These are phyloP conservation scores for Perizoma flavofasciatum DNA, from an alignment of 2,888 invertebrate species.

Conservation along the genomic window DNA sequence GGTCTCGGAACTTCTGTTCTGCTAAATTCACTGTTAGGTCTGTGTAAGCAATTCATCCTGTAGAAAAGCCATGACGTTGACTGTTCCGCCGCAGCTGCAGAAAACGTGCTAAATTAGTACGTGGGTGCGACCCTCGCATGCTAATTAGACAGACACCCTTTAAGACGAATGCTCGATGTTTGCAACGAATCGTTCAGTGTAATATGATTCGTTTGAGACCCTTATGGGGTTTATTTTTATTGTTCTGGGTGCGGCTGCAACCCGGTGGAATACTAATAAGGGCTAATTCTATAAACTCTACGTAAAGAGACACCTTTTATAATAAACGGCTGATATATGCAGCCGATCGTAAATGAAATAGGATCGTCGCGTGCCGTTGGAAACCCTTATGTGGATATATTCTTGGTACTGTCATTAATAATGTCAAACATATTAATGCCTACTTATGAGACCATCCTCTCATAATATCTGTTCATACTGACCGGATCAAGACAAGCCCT, in stretches of 20 bases:
- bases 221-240: neutral
- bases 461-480: no score
- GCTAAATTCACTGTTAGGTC: no score
- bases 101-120: slow-evolving; percentile 43
- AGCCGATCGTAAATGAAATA: no score
- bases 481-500: no score
- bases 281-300: slow-evolving; percentile 4
- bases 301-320: no score
- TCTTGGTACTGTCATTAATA: no score
- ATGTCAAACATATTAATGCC: no score
- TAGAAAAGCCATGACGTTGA: slow-evolving; percentile 29
- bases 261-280: slow-evolving; percentile 29
- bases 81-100: slow-evolving; percentile 64
- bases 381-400: no score
- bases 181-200: slow-evolving; percentile 12
- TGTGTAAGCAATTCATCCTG: slow-evolving; percentile 9
- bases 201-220: slow-evolving; percentile 1
- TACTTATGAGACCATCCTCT: no score
- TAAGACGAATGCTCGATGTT: slow-evolving; percentile 30
- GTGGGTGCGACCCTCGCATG: slow-evolving; percentile 56
- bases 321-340: no score
- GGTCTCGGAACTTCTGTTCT: no score
- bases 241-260: neutral
- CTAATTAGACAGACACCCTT: slow-evolving; percentile 45
- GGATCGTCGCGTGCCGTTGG: no score